phyloP scores from a whole-genome alignment of 64 coral and sea anemone species.

The Actinia tenebrosa region DNA sequence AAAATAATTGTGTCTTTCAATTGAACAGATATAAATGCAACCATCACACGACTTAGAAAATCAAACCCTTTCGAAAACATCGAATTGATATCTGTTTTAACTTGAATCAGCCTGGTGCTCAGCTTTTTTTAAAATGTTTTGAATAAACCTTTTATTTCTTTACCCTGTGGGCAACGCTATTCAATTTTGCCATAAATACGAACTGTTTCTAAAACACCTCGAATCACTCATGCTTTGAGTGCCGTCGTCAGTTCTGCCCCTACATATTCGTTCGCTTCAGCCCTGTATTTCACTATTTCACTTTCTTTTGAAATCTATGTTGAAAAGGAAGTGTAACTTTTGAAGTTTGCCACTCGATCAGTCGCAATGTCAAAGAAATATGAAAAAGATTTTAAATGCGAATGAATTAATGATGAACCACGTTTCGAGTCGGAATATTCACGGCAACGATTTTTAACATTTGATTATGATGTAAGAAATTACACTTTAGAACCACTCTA shows the following conservation, averaged over 20 bases:
- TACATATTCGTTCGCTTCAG: not conserved
- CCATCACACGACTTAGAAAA: not conserved
- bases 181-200: constrained; percentile 19
- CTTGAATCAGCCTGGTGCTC: not conserved
- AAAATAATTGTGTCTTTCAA: constrained; percentile 12
- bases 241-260: not conserved
- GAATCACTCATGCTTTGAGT: not conserved
- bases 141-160: constrained; percentile 15
- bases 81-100: not conserved
- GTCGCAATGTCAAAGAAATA: constrained; percentile 19
- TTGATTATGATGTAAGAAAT: not conserved
- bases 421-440: not conserved
- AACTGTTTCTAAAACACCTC: constrained; percentile 7
- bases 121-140: constrained; percentile 17
- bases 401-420: constrained; percentile 39
- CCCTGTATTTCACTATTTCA: constrained; percentile 4
- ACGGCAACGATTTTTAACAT: not conserved
- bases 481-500: not conserved
- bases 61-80: not conserved
- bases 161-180: constrained; percentile 4
- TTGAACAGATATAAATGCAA: constrained; percentile 20
- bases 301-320: constrained; percentile 23
- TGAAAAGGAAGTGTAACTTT: constrained; percentile 37
- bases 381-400: constrained; percentile 16
- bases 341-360: constrained; percentile 28